phyloP scores from a whole-genome alignment of 2,113 vertebrate genomes.

The Dissostichus mawsoni region DNA sequence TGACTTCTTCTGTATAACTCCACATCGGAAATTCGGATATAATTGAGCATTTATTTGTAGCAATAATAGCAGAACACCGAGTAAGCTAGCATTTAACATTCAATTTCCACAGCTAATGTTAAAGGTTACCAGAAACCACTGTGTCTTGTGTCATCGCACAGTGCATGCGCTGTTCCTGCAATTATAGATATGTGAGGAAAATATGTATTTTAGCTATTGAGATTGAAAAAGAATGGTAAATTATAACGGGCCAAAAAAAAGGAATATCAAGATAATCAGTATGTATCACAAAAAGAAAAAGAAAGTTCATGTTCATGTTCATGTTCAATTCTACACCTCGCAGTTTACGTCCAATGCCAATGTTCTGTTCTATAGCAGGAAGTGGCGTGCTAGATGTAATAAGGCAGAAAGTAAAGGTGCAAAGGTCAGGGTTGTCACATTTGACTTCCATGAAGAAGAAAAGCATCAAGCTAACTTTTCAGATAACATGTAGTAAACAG shows the following conservation, averaged over 20 bases:
- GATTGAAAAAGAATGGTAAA: too few relatives aligned
- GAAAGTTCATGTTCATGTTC: too few relatives aligned
- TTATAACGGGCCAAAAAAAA: neutral
- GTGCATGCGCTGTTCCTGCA: neutral
- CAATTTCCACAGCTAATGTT: neutral
- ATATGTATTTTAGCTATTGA: neutral
- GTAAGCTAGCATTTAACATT: neutral
- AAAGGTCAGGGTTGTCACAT: too few relatives aligned
- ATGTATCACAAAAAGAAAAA: too few relatives aligned
- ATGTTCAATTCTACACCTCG: too few relatives aligned
- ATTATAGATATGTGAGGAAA: neutral
- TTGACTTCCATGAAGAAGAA: too few relatives aligned
- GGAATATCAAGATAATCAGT: too few relatives aligned
- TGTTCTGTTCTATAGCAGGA: too few relatives aligned
- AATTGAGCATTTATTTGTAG: slow-evolving; percentile 1
- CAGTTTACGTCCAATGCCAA: too few relatives aligned
- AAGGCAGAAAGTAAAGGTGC: too few relatives aligned
- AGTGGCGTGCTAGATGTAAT: too few relatives aligned
- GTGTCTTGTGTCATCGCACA: neutral
- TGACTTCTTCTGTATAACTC: neutral
- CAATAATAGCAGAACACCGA: neutral
- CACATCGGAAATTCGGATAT: neutral
- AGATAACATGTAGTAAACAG: neutral
- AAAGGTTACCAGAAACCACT: neutral
- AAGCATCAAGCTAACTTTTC: neutral